Evolutionary conservation across 2,797 vertebrate species (phyloP).

Genomic region (Alosa sapidissima): DNA sequence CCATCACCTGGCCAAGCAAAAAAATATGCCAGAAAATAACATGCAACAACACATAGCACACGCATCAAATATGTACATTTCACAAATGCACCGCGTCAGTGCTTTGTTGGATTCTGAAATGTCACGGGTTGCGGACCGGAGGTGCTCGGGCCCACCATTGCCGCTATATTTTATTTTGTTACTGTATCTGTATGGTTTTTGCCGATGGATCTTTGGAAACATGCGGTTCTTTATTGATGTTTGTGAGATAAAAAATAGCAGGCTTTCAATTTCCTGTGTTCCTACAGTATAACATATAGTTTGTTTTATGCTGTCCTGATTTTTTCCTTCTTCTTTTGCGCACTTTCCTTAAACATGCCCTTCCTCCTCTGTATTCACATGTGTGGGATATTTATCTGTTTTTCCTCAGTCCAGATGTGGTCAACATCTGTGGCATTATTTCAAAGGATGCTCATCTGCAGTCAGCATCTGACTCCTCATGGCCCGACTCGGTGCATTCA

Average conservation of each 20-base stretch:
- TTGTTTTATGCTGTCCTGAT: neutral
- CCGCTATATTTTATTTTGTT: neutral
- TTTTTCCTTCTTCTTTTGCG: neutral
- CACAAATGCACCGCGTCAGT: no score
- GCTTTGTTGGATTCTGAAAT: no score
- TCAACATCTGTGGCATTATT: constrained; percentile 71
- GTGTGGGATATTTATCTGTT: constrained; percentile 74
- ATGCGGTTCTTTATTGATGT: constrained; percentile 8
- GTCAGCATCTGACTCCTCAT: constrained; percentile 54
- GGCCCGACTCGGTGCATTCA: neutral
- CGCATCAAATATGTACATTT: no score
- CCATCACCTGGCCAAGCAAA: no score
- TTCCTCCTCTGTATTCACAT: constrained; percentile 59
- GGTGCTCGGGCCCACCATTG: no score
- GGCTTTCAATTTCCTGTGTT: constrained; percentile 17
- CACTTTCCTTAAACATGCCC: neutral
- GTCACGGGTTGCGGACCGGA: no score
- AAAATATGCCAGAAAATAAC: no score
- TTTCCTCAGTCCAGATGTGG: constrained; percentile 67
- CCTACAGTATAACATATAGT: constrained; percentile 16
- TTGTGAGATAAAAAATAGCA: neutral
- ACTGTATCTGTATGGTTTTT: neutral
- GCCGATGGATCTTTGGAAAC: neutral
- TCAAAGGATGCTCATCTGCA: constrained; percentile 62
- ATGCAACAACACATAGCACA: no score